Base-by-base conservation (phyloP, 2,888 invertebrate species). In the Habrosyne pyritoides region DNA sequence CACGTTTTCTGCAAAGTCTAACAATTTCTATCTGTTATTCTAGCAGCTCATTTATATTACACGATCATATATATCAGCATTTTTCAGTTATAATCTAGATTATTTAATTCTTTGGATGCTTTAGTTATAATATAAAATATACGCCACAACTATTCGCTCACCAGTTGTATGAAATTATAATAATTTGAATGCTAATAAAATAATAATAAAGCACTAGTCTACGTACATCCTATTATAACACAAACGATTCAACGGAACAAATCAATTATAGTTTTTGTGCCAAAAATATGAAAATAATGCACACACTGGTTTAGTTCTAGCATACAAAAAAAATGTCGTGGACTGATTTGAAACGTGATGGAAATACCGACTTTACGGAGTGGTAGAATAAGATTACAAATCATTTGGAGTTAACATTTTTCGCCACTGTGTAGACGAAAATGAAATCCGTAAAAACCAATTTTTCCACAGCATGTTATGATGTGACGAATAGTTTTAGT, bases 241-340 rank as follows among this genome's bases (percentile, higher is more conserved):
- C 30, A 52, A 60, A 60, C 53, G 33, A 59, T 57, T 64, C 52
- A 46, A 61, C 54, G 61, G 62, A 56, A 62, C 64, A 52, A 64
- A 64, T 66, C 64, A 60, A 59, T 66, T 61, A 59, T 52, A 33
- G 42, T 54, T 54, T 57, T 59, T 61, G 50, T 56, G 49, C 47
- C 52, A 55, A 49, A 56, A 55, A 52, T 56, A 54, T 56, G 47
- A 59, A 60, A 59, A 60, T 54, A 49, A 28, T 28, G 42, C 42
- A 42, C 42, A 42, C 42, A 14, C 36, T 42, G 18, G 14, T 42
- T 42, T 42, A 42, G 42, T 42, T 42, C 18, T 18, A 18, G 18
- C 36, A 6, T 36, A 36, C 18, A 8, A 42, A 42, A 14, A 42
- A 42, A 42, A n/a, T 42, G 14, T n/a, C 42, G n/a, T 42, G 42